Percentiles rank a stretch among this genome's conserved stretches.
phyloP scores from a whole-genome alignment of 1,140 invertebrate genomes.

The Macrocentrus cingulum region DNA sequence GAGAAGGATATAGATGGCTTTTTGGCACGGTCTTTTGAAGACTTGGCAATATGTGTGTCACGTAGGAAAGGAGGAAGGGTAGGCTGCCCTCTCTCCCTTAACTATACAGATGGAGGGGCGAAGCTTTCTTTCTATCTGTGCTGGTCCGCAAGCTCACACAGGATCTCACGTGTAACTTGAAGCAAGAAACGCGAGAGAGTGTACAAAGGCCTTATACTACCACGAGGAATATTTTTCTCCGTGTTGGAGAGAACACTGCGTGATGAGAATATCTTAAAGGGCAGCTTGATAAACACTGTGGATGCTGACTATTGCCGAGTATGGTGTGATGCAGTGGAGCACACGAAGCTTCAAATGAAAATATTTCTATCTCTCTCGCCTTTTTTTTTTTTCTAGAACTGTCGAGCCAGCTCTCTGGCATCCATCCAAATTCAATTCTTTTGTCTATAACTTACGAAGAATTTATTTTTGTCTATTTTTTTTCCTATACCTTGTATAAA shows the following conservation, averaged over 20 bases:
- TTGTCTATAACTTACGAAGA: no score
- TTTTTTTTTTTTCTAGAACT: background rate
- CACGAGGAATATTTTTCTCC: no score
- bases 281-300: slow-evolving; percentile 38
- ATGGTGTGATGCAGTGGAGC: slow-evolving; percentile 25
- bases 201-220: no score
- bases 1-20: slow-evolving; percentile 22
- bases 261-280: slow-evolving; percentile 37
- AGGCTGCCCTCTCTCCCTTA: background rate
- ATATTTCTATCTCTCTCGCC: slow-evolving; percentile 9
- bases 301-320: slow-evolving; percentile 27
- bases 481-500: no score
- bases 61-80: slow-evolving; percentile 26
- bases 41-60: slow-evolving; percentile 45
- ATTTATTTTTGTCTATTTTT: no score
- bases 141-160: background rate
- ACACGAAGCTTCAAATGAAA: background rate
- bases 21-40: slow-evolving; percentile 33
- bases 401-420: no score
- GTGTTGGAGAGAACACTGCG: slow-evolving; percentile 30
- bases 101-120: background rate
- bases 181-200: slow-evolving; percentile 18
- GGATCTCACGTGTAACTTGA: slow-evolving; percentile 35
- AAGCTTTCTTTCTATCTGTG: no score
- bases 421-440: no score